Evolutionary conservation across 2,888 invertebrate species (phyloP).

Genomic region (Hypolimnas misippus): DNA sequence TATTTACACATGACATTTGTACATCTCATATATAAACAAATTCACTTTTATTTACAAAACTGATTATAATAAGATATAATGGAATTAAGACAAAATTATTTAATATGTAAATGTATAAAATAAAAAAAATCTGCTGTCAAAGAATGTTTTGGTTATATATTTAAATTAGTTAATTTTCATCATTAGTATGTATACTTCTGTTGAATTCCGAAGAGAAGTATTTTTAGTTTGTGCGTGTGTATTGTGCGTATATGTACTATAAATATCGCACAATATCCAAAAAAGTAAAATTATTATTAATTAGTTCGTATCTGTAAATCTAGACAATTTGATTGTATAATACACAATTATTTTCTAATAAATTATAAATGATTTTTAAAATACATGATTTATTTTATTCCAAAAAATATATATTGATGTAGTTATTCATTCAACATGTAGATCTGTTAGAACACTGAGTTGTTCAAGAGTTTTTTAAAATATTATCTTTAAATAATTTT

Average conservation of each 20-base stretch:
- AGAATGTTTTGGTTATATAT: no score
- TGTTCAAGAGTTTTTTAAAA: no score
- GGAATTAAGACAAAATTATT: not conserved
- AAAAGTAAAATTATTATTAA: not conserved
- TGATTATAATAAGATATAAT: not conserved
- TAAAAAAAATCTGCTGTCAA: no score
- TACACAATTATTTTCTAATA: not conserved
- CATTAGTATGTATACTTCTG: no score
- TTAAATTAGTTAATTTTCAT: no score
- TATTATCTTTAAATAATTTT: no score
- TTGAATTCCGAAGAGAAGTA: not conserved
- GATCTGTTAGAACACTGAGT: no score
- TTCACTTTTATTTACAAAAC: not conserved
- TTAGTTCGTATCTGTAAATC: not conserved
- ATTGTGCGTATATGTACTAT: not conserved
- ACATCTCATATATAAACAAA: not conserved
- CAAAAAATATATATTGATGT: not conserved
- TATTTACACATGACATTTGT: not conserved
- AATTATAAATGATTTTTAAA: not conserved
- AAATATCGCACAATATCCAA: not conserved
- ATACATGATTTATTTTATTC: not conserved
- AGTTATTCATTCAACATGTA: no score
- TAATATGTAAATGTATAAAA: no score
- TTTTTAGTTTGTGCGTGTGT: not conserved
- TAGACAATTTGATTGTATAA: not conserved